Conservation (phyloP, 2,113 vertebrate genomes). For the Regulus satrapa region DNA sequence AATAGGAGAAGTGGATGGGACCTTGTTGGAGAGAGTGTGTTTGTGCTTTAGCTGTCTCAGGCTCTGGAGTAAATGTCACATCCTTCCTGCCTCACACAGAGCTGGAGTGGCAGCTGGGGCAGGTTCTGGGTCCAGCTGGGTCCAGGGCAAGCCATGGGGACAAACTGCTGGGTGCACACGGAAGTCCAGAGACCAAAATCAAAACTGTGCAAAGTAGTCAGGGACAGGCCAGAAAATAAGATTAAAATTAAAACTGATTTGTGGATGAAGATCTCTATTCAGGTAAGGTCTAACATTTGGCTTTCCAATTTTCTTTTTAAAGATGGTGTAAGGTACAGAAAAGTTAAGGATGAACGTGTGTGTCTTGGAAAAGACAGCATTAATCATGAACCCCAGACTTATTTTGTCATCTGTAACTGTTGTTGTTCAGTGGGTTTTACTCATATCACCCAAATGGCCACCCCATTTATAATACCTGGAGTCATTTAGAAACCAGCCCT, state of each 20-base stretch:
- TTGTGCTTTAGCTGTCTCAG: neutral
- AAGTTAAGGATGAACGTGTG: neutral
- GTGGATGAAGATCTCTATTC: neutral
- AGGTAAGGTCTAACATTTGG: neutral
- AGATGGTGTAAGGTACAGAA: neutral
- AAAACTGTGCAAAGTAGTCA: neutral
- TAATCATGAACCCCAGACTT: neutral
- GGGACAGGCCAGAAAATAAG: too few relatives aligned
- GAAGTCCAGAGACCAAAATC: neutral
- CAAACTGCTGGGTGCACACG: accelerated
- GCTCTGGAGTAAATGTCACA: neutral
- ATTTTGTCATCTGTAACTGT: accelerated
- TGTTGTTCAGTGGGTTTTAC: neutral
- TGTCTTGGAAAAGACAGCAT: neutral
- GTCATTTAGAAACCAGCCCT: neutral
- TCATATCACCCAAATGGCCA: neutral
- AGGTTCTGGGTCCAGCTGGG: neutral
- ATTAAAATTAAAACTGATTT: neutral
- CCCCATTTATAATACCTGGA: neutral
- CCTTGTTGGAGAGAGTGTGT: neutral
- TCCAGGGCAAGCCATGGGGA: neutral
- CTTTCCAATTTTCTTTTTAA: neutral
- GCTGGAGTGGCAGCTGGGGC: neutral
- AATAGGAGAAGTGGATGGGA: neutral
- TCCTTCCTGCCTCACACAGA: neutral